Conservation (phyloP, 2,797 vertebrate genomes). For the Oreochromis grahami region DNA sequence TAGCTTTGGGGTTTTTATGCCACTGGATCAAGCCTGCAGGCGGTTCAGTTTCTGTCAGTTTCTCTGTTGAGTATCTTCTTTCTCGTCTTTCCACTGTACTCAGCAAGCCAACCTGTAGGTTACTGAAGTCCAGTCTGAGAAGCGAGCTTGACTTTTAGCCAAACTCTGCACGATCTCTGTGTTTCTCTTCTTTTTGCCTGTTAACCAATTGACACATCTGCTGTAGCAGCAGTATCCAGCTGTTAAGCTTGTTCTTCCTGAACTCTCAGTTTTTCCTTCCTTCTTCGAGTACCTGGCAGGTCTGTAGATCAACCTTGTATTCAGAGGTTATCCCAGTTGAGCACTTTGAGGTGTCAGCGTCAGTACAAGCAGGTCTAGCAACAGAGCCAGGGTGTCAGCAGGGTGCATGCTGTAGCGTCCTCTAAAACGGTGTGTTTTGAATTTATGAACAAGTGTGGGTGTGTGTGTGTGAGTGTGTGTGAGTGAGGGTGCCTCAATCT, state of each 20-base stretch:
- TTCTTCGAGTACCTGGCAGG: not conserved
- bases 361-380: conserved; percentile 65
- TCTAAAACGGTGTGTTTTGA: not conserved
- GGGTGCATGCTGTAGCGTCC: conserved; percentile 74
- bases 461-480: conserved; percentile 12
- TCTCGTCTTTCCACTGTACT: not conserved
- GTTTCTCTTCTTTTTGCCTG: not conserved
- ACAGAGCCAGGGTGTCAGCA: conserved; percentile 48
- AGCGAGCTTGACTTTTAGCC: conserved; percentile 8
- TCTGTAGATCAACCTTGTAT: not conserved
- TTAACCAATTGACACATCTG: conserved; percentile 19
- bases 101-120: not conserved
- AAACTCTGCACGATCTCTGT: conserved; percentile 8
- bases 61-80: not conserved
- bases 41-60: not conserved
- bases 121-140: conserved; percentile 5
- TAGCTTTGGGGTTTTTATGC: not conserved
- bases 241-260: not conserved
- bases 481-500: conserved; percentile 52
- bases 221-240: conserved; percentile 17
- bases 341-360: conserved; percentile 74
- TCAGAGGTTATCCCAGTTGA: conserved; percentile 74
- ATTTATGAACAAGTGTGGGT: not conserved
- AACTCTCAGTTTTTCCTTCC: not conserved
- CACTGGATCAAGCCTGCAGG: conserved; percentile 10